Evolutionary conservation across 2,797 vertebrate species (phyloP), one percentile per base, ranked within the genome.

Genomic region (Gymnoscopelus braueri): DNA sequence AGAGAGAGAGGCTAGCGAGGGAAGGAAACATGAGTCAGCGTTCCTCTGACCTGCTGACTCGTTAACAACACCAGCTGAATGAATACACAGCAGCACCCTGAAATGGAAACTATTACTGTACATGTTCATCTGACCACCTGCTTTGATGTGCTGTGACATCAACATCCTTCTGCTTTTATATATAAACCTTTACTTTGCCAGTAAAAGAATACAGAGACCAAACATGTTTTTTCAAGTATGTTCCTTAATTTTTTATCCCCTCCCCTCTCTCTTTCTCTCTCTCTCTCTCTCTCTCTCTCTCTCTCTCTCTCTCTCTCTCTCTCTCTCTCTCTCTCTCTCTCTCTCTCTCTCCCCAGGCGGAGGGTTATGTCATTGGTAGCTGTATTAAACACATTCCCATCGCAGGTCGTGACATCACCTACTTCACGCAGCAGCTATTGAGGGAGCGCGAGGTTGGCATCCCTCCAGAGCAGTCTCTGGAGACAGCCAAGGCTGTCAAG

Each of bases 361-460:
- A 96, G 89, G 96, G 96, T 0, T 96, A 96, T 0, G 96, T 96
- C 73, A 96, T 96, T 78, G 95, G 96, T 86, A 96, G 96, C 91
- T 96, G 96, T 87, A 96, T 96, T 87, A 96, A 96, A 87, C 96
- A 96, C 94, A 96, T 96, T 90, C 96, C 96, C 76, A 96, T 96
- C n/a, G 95, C 96, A 0, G 96, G 96, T 48, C 91, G 96, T 71
- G 95, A 96, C 92, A 96, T 96, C 88, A 96, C 96, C 0, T 96
- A 96, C 84, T 96, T 96, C 89, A 96, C 96, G 83, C 95, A 96
- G 87, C 96, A 96, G 72, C 75, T 96, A 67, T 85, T 96, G 85
- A 90, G 96, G 80, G 96, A 96, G 69, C 84, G 96, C 79, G 96
- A 96, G 94, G 94, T 96, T 88, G 96, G 95, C 85, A 96, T 96